Conservation (phyloP, 2,797 vertebrate species). For the Liparis tanakae region DNA sequence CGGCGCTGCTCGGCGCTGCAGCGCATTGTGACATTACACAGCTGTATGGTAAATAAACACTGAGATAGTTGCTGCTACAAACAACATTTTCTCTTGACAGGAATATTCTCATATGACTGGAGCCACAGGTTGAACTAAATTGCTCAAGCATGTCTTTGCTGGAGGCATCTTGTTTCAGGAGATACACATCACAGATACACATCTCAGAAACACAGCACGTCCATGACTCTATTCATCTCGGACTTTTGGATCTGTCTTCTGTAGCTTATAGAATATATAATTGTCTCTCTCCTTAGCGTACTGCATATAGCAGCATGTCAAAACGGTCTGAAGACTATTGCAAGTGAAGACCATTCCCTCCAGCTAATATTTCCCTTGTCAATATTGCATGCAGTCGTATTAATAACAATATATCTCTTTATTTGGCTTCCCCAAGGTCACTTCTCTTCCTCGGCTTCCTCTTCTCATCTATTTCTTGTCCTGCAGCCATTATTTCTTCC, state of each 20-base stretch:
- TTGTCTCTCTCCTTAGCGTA: slow-evolving; percentile 44
- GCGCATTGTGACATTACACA: too few relatives aligned
- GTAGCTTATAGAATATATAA: slow-evolving; percentile 19
- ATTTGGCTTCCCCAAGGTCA: slow-evolving; percentile 60
- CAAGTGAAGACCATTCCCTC: slow-evolving; percentile 50
- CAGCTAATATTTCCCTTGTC: slow-evolving; percentile 64
- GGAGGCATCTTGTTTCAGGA: slow-evolving; percentile 10
- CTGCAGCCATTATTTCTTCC: slow-evolving; percentile 46
- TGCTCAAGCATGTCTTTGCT: slow-evolving; percentile 4
- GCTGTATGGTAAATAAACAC: too few relatives aligned
- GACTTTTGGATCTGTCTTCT: slow-evolving; percentile 34
- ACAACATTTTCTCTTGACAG: too few relatives aligned
- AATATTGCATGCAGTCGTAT: slow-evolving; percentile 76
- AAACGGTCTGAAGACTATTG: slow-evolving; percentile 61
- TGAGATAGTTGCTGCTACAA: too few relatives aligned
- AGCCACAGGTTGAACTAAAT: slow-evolving; percentile 26
- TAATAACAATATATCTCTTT: slow-evolving; percentile 63
- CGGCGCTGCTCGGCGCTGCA: too few relatives aligned
- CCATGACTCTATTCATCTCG: slow-evolving; percentile 42
- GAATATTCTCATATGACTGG: background rate
- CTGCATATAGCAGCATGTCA: slow-evolving; percentile 41
- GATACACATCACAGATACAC: slow-evolving; percentile 47
- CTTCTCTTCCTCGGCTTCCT: slow-evolving; percentile 29
- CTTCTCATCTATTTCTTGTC: slow-evolving; percentile 46
- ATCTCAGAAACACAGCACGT: slow-evolving; percentile 12